Percentiles rank a stretch among this genome's conserved stretches.
These are phyloP conservation scores for Salvelinus sp. DNA, from an alignment of 2,113 vertebrate species.

Conservation along the genomic window DNA sequence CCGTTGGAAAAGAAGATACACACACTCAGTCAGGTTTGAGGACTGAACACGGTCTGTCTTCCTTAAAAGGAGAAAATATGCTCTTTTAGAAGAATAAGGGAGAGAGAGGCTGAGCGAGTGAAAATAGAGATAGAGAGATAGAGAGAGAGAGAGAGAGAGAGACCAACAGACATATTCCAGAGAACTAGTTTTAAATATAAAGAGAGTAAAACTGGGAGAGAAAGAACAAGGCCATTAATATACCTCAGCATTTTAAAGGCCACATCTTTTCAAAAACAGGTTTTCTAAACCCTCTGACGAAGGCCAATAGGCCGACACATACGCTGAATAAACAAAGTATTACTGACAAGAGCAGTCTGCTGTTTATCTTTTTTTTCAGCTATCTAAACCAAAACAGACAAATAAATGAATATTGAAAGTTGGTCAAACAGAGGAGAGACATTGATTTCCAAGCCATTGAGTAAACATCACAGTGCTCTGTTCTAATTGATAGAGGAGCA, in stretches of 20 bases:
- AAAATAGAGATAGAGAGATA: constrained; percentile 14
- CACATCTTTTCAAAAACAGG: background rate
- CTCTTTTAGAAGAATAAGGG: constrained; percentile 61
- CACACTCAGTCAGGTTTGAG: constrained; percentile 55
- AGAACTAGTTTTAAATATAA: constrained; percentile 55
- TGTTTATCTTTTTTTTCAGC: too few relatives aligned
- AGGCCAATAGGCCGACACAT: too few relatives aligned
- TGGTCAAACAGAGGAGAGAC: background rate
- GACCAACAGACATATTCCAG: constrained; percentile 55
- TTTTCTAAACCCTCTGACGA: background rate
- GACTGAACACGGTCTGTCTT: constrained; percentile 67
- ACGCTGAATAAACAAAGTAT: too few relatives aligned
- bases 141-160: constrained; percentile 21
- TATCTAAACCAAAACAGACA: background rate
- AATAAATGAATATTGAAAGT: background rate
- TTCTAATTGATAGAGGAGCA: background rate
- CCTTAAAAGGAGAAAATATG: constrained; percentile 97
- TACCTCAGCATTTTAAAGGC: background rate
- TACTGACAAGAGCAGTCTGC: too few relatives aligned
- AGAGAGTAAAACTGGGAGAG: constrained; percentile 5
- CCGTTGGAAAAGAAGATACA: constrained; percentile 59
- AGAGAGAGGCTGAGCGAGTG: constrained; percentile 24
- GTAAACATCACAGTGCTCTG: background rate
- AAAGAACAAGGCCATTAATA: background rate
- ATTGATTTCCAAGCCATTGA: constrained; percentile 2